phyloP scores from a whole-genome alignment of 2,888 invertebrate species.

The Eudiplozoon nipponicum region DNA sequence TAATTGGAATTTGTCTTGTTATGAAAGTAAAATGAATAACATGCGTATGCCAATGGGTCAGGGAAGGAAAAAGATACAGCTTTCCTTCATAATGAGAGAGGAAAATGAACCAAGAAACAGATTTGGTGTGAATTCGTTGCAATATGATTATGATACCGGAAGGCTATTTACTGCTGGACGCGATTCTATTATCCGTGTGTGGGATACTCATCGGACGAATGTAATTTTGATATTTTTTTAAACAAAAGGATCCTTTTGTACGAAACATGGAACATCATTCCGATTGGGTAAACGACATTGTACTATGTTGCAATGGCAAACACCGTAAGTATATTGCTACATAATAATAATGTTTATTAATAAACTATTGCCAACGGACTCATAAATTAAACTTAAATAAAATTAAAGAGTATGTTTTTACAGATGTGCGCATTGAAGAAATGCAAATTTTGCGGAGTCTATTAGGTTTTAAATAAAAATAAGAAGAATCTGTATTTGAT shows the following conservation, averaged over 20 bases:
- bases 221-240: constrained; percentile 17
- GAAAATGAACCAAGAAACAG: constrained; percentile 67
- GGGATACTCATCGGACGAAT: constrained; percentile 33
- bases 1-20: too few species aligned
- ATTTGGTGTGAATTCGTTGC: constrained; percentile 73
- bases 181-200: constrained; percentile 61
- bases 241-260: constrained; percentile 38
- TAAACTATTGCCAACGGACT: too few species aligned
- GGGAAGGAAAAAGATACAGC: constrained; percentile 33
- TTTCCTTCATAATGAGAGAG: constrained; percentile 84
- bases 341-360: too few species aligned
- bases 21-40: too few species aligned
- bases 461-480: too few species aligned
- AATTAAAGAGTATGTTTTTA: too few species aligned
- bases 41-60: too few species aligned
- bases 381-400: too few species aligned
- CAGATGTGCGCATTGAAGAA: too few species aligned
- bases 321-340: constrained; percentile 47
- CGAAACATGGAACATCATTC: constrained; percentile 97
- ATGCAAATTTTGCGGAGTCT: too few species aligned
- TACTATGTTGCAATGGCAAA: constrained; percentile 72
- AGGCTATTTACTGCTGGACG: constrained; percentile 74
- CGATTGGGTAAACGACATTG: constrained; percentile 97
- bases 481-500: too few species aligned
- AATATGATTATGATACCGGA: constrained; percentile 53